phyloP scores from a whole-genome alignment of 2,797 vertebrate genomes.

The Xerus rutilus region DNA sequence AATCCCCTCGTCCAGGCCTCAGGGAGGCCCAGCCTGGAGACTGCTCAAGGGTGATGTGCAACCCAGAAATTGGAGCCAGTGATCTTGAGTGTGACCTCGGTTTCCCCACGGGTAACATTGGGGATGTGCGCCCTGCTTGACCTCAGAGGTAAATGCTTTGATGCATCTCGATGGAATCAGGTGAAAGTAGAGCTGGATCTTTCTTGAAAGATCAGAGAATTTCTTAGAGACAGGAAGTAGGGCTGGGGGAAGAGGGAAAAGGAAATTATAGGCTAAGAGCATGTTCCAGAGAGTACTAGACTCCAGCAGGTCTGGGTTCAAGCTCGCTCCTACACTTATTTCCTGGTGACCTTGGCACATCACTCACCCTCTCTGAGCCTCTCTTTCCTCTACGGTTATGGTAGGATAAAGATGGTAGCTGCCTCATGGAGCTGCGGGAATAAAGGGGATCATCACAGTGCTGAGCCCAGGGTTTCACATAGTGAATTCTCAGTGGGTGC shows the following conservation, averaged over 20 bases:
- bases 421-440: background rate
- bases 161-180: background rate
- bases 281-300: rapidly evolving
- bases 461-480: rapidly evolving
- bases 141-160: background rate
- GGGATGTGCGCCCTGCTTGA: background rate
- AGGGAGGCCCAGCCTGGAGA: background rate
- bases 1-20: too few relatives aligned
- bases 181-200: background rate
- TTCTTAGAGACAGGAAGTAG: background rate
- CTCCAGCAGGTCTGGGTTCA: background rate
- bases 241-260: background rate
- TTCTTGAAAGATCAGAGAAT: background rate
- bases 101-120: background rate
- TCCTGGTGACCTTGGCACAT: background rate
- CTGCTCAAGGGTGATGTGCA: background rate
- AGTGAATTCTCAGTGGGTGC: background rate
- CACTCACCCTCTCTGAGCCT: background rate
- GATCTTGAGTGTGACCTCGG: background rate
- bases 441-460: rapidly evolving
- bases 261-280: background rate
- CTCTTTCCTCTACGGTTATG: background rate
- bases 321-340: background rate
- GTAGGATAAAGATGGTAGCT: background rate
- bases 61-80: background rate